phyloP scores from a whole-genome alignment of 2,888 invertebrate species.

The Strigamia crassipes region DNA sequence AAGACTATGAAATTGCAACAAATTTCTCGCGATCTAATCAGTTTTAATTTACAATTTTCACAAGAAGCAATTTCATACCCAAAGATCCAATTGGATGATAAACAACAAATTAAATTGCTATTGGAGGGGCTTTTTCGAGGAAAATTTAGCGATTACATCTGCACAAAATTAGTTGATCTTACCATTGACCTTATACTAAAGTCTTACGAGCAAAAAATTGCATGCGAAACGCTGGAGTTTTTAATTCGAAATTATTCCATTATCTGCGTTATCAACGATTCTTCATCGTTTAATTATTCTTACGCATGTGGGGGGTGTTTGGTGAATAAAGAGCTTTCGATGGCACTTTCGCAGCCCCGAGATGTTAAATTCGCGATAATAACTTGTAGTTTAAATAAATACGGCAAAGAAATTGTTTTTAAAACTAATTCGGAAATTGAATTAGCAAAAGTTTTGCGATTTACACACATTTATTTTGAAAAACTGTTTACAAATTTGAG shows the following conservation, averaged over 20 bases:
- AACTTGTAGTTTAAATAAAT: constrained; percentile 17
- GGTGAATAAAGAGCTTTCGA: not conserved
- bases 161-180: constrained; percentile 4
- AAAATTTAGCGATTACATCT: not conserved
- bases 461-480: not conserved
- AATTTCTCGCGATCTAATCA: not conserved
- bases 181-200: not conserved
- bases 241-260: not conserved
- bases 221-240: not conserved
- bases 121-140: not conserved
- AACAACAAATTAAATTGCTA: not conserved
- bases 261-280: not conserved
- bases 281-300: not conserved
- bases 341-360: not conserved
- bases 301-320: not conserved
- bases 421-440: not conserved
- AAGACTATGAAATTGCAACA: not conserved
- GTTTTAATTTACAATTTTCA: not conserved
- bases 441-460: not conserved
- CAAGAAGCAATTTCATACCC: not conserved
- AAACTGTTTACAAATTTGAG: not conserved
- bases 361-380: not conserved
- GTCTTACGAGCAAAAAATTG: not conserved
- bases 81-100: not conserved
- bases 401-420: not conserved